These are phyloP conservation scores for Myrmecobius fasciatus DNA, from an alignment of 2,113 vertebrate species.

Conservation along the genomic window DNA sequence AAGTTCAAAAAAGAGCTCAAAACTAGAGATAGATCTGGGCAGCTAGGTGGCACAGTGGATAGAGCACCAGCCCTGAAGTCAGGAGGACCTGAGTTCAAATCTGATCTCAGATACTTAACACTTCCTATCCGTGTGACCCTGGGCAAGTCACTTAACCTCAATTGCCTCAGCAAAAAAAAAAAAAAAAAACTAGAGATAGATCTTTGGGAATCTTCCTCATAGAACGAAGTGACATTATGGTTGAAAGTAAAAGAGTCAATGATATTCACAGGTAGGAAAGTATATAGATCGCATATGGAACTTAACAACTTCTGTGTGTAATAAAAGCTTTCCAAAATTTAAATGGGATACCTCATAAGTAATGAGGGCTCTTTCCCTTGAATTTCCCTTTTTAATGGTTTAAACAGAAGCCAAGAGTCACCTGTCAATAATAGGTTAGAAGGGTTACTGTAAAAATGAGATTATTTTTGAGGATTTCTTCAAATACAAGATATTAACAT, in stretches of 20 bases:
- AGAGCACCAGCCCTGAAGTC: too few species aligned
- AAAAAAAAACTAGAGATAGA: background rate
- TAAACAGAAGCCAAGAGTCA: background rate
- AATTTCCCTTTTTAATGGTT: background rate
- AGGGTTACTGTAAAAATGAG: background rate
- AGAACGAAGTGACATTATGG: background rate
- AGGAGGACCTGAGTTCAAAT: too few species aligned
- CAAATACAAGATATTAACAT: background rate
- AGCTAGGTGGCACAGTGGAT: too few species aligned
- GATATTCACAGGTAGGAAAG: background rate
- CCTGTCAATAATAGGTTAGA: background rate
- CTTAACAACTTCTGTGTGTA: background rate
- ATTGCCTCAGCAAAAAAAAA: too few species aligned
- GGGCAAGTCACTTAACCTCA: too few species aligned
- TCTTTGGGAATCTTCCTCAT: background rate
- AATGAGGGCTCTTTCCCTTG: background rate
- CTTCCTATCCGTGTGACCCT: too few species aligned
- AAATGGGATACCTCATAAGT: background rate
- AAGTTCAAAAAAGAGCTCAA: background rate
- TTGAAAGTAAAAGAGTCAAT: background rate
- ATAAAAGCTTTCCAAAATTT: background rate
- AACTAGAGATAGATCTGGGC: background rate
- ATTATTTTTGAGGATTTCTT: background rate
- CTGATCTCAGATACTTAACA: too few species aligned
- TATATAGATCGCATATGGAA: background rate